Evolutionary conservation across 2,113 vertebrate species (phyloP).

Genomic region (Phycodurus eques): DNA sequence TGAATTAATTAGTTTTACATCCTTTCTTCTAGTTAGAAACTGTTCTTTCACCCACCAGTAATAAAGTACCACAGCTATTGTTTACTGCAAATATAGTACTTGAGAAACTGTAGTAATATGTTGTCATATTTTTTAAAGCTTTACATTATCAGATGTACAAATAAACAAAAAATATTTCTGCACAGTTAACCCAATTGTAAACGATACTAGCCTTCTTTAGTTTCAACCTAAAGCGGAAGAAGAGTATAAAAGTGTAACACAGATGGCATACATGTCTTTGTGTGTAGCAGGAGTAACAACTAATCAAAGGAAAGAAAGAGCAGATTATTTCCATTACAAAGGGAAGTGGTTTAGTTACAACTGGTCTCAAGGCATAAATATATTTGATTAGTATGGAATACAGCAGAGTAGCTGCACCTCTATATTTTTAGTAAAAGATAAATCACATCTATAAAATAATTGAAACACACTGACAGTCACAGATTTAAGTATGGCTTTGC

Average conservation of each 20-base stretch:
- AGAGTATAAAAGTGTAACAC: constrained; percentile 26
- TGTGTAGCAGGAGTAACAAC: constrained; percentile 3
- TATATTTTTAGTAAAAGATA: constrained; percentile 38
- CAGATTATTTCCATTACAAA: constrained; percentile 34
- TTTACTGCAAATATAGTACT: constrained; percentile 38
- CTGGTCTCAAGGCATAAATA: constrained; percentile 32
- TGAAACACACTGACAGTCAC: constrained; percentile 2
- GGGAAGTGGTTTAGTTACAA: constrained; percentile 20
- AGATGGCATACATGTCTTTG: constrained; percentile 20
- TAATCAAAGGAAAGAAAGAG: constrained; percentile 28
- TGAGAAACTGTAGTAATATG: constrained; percentile 48
- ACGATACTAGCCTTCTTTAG: constrained; percentile 12
- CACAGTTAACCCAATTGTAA: constrained; percentile 39
- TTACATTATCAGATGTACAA: constrained; percentile 47
- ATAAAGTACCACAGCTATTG: constrained; percentile 17
- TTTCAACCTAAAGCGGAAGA: constrained; percentile 11
- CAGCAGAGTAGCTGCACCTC: constrained; percentile 8
- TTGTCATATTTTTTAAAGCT: constrained; percentile 16
- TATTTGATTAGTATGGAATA: constrained; percentile 44
- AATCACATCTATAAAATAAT: constrained; percentile 63
- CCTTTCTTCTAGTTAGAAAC: background rate
- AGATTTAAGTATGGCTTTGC: constrained; percentile 26
- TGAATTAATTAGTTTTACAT: constrained; percentile 7
- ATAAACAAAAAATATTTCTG: constrained; percentile 26
- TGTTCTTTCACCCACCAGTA: background rate